Evolutionary conservation across 2,113 vertebrate genomes (phyloP).

Genomic region (Phycodurus eques): DNA sequence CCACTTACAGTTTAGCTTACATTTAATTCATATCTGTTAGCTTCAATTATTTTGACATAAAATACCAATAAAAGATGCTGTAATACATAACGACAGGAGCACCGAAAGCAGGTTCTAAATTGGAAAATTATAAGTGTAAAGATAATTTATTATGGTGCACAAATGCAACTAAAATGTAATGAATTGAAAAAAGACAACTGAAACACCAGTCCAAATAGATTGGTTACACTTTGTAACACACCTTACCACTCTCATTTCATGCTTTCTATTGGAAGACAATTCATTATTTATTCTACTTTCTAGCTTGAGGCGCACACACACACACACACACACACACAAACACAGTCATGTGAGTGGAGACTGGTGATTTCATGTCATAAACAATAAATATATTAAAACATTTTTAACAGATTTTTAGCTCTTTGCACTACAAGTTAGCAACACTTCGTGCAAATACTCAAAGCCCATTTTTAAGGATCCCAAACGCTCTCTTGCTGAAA

Average conservation of each 20-base stretch:
- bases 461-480: slow-evolving; percentile 50
- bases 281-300: slow-evolving; percentile 17
- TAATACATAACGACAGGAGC: neutral
- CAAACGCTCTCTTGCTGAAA: slow-evolving; percentile 50
- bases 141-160: neutral
- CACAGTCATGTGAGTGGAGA: slow-evolving; percentile 3
- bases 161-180: neutral
- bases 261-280: slow-evolving; percentile 4
- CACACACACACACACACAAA: neutral
- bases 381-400: slow-evolving; percentile 6
- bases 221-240: neutral
- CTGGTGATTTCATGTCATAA: slow-evolving; percentile 20
- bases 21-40: neutral
- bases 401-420: neutral
- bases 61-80: neutral
- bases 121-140: neutral
- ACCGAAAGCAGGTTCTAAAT: neutral
- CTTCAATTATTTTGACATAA: neutral
- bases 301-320: slow-evolving; percentile 2
- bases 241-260: neutral
- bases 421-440: slow-evolving; percentile 28
- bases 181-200: neutral
- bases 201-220: neutral
- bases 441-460: slow-evolving; percentile 25
- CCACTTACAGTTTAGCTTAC: neutral